Evolutionary conservation across 92 coral and sea anemone genomes (phyloP).

Genomic region (Virgularia gustaviana): DNA sequence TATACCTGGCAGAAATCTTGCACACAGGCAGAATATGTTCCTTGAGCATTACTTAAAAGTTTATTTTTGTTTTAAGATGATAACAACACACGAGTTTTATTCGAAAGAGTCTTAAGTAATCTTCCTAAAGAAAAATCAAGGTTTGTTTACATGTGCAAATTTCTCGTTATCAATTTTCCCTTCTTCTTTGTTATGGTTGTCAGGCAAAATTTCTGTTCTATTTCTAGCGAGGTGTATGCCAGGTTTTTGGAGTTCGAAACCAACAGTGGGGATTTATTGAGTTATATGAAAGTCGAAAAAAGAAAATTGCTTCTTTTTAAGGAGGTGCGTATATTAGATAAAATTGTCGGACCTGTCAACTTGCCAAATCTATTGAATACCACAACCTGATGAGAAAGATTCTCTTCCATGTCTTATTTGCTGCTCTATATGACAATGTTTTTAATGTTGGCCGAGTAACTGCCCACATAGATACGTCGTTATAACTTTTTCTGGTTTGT

Average conservation of each 20-base stretch:
- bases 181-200: too few species aligned
- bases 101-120: constrained; percentile 82
- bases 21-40: too few species aligned
- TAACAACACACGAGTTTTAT: constrained; percentile 92
- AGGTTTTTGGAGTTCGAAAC: constrained; percentile 84
- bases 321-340: constrained; percentile 56
- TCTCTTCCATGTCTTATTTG: neutral
- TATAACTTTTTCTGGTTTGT: neutral
- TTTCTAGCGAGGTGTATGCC: constrained; percentile 87
- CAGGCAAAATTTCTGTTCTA: too few species aligned
- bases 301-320: constrained; percentile 72
- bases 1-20: too few species aligned
- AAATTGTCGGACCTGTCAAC: neutral
- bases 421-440: neutral
- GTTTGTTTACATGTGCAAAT: constrained; percentile 23
- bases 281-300: constrained; percentile 89
- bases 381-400: neutral
- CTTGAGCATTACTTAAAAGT: too few species aligned
- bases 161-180: neutral
- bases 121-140: constrained; percentile 95
- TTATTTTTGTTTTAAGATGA: constrained; percentile 62
- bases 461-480: too few species aligned
- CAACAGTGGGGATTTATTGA: constrained; percentile 87
- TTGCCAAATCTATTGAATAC: neutral
- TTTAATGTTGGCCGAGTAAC: too few species aligned